Conservation (phyloP, 2,888 invertebrate species). For the Cataglyphis altisquamis region DNA sequence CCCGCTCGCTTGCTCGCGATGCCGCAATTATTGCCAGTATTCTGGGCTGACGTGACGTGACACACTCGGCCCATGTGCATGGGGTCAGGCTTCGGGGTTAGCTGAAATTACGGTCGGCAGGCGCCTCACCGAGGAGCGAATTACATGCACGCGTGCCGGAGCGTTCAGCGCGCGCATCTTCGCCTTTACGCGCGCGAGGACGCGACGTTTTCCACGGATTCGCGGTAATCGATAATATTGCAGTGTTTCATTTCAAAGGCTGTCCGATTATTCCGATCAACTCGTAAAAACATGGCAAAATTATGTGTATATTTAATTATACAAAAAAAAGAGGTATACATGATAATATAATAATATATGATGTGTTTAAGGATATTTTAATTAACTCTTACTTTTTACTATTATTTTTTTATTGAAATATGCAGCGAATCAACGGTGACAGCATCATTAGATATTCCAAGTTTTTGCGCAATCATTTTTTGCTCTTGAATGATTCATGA, state of each 20-base stretch:
- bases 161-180: conserved; percentile 43
- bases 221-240: conserved; percentile 15
- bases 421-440: conserved; percentile 19
- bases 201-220: conserved; percentile 40
- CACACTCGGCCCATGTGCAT: conserved; percentile 70
- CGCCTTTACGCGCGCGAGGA: conserved; percentile 56
- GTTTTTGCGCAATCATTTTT: conserved; percentile 35
- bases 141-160: conserved; percentile 75
- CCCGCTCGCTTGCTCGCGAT: conserved; percentile 58
- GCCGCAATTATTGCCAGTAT: conserved; percentile 78
- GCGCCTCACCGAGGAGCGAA: conserved; percentile 70
- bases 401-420: background rate
- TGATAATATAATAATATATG: conserved; percentile 5
- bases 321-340: background rate
- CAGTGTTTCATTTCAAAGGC: background rate
- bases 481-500: conserved; percentile 41
- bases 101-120: conserved; percentile 76
- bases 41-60: conserved; percentile 79
- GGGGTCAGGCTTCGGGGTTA: conserved; percentile 77
- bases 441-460: conserved; percentile 25
- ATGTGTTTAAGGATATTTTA: conserved; percentile 6
- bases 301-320: background rate
- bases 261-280: background rate
- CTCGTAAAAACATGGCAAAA: background rate
- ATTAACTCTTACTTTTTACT: conserved; percentile 13